phyloP scores from a whole-genome alignment of 2,888 invertebrate genomes.

The Venustoraphidia nigricollis region DNA sequence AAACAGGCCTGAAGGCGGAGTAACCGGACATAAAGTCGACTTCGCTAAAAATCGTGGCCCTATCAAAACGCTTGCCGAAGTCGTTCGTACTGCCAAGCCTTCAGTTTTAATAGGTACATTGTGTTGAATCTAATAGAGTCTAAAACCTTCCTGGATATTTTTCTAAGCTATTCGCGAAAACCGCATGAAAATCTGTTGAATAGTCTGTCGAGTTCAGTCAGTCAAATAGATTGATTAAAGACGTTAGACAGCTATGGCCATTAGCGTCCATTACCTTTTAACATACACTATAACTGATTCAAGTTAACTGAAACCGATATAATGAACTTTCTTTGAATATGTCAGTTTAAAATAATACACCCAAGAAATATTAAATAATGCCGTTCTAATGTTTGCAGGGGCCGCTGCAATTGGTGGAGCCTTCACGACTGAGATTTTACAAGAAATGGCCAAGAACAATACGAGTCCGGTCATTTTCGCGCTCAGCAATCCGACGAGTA shows the following conservation, averaged over 20 bases:
- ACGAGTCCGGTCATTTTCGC: conserved; percentile 89
- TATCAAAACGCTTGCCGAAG: conserved; percentile 62
- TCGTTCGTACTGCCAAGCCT: conserved; percentile 69
- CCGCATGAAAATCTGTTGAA: not conserved
- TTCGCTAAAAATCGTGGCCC: conserved; percentile 70
- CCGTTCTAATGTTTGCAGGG: conserved; percentile 31
- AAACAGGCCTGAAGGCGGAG: conserved; percentile 66
- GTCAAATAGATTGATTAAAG: too few species aligned
- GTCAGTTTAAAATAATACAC: not conserved
- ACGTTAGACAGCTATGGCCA: too few species aligned
- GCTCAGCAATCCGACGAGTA: conserved; percentile 93
- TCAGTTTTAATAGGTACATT: conserved; percentile 70
- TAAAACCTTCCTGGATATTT: not conserved
- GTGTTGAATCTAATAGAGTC: too few species aligned
- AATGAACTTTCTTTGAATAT: too few species aligned
- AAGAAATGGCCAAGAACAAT: conserved; percentile 72
- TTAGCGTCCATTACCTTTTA: too few species aligned
- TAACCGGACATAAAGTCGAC: conserved; percentile 61
- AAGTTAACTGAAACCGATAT: too few species aligned
- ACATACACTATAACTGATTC: too few species aligned
- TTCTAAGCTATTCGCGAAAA: not conserved
- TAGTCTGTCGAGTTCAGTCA: not conserved
- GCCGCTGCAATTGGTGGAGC: conserved; percentile 89
- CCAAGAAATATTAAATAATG: not conserved
- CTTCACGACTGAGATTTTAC: conserved; percentile 78